Evolutionary conservation across 1,140 invertebrate genomes (phyloP).

Genomic region (Heliconius nattereri): DNA sequence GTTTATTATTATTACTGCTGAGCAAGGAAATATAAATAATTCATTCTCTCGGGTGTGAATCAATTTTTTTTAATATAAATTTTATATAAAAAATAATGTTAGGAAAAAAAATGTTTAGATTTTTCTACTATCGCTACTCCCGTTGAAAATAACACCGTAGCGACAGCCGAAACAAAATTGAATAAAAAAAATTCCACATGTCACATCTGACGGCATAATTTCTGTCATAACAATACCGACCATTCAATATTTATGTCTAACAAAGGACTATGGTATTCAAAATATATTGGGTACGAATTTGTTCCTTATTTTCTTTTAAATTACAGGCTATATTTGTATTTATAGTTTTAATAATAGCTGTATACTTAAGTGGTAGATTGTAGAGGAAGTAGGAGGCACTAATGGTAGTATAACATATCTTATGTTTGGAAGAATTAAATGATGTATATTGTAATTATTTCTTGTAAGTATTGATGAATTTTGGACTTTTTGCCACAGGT

Average conservation of each 20-base stretch:
- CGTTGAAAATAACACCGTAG: slow-evolving; percentile 42
- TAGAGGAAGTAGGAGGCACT: slow-evolving; percentile 17
- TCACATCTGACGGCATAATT: slow-evolving; percentile 49
- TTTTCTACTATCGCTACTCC: slow-evolving; percentile 34
- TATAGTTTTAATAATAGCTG: neutral
- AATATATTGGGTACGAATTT: slow-evolving; percentile 14
- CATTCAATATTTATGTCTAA: slow-evolving; percentile 46
- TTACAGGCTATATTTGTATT: neutral
- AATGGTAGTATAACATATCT: neutral
- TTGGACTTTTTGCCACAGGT: no score
- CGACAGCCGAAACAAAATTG: slow-evolving; percentile 43
- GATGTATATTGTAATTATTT: no score
- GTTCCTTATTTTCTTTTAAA: neutral
- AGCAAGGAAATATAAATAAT: no score
- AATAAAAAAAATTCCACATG: slow-evolving; percentile 43
- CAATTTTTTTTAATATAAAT: no score
- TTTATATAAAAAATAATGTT: neutral
- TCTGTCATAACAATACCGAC: slow-evolving; percentile 46
- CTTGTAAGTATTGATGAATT: no score
- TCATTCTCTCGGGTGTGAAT: no score
- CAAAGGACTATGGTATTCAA: slow-evolving; percentile 25
- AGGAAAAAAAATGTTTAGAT: slow-evolving; percentile 10
- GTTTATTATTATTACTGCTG: no score
- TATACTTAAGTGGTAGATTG: neutral
- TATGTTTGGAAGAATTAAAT: neutral